Evolutionary conservation across 2,113 vertebrate species (phyloP).

Genomic region (Turdus rufiventris): DNA sequence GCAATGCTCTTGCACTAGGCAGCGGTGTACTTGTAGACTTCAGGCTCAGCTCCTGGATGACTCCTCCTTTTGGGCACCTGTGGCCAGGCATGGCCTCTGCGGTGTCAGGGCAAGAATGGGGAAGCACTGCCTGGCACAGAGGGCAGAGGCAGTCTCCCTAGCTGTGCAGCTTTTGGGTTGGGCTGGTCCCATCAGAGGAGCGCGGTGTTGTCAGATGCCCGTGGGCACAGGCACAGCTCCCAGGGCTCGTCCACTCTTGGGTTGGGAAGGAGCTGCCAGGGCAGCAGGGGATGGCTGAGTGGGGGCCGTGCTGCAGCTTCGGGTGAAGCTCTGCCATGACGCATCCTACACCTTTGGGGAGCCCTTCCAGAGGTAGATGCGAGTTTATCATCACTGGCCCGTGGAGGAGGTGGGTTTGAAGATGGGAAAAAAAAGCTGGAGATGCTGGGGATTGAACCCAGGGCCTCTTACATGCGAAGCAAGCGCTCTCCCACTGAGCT

Average conservation of each 20-base stretch:
- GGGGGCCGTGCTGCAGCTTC: not conserved
- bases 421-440: not conserved
- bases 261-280: not conserved
- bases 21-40: not conserved
- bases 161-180: rapidly evolving
- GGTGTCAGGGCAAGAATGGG: not conserved
- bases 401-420: not conserved
- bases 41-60: not conserved
- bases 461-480: not conserved
- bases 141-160: not conserved
- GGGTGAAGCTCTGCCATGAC: not conserved
- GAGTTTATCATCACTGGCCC: not conserved
- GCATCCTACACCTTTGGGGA: not conserved
- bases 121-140: too few relatives aligned
- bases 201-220: rapidly evolving
- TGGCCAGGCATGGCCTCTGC: not conserved
- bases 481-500: not conserved
- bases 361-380: rapidly evolving
- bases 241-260: not conserved
- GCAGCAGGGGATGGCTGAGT: rapidly evolving
- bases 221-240: too few relatives aligned
- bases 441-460: not conserved
- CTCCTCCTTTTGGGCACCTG: not conserved
- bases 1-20: rapidly evolving
- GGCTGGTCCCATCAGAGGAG: not conserved